Evolutionary conservation across 2,888 invertebrate species (phyloP).

Genomic region (Keiferia lycopersicella): DNA sequence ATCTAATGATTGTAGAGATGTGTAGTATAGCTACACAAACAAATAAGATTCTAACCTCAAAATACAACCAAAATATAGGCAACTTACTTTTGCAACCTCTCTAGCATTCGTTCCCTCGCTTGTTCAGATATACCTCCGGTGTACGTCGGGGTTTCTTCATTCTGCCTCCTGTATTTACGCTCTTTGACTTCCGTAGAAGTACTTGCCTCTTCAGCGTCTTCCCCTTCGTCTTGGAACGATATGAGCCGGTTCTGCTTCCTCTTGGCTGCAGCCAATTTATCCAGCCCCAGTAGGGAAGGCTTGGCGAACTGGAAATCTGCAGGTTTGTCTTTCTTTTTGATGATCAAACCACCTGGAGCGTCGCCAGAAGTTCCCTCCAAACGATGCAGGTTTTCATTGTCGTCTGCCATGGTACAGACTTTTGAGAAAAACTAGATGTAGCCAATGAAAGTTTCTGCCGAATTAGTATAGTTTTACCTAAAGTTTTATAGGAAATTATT

Average conservation of each 20-base stretch:
- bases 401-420: conserved; percentile 58
- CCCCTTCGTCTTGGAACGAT: conserved; percentile 81
- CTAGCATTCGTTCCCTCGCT: conserved; percentile 87
- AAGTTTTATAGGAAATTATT: neutral
- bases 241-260: conserved; percentile 85
- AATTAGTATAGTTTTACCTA: neutral
- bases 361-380: conserved; percentile 85
- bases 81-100: conserved; percentile 80
- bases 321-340: conserved; percentile 82
- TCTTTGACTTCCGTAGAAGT: conserved; percentile 51
- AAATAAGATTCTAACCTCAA: conserved; percentile 11
- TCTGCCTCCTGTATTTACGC: conserved; percentile 88
- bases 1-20: no score
- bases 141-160: conserved; percentile 96
- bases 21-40: neutral
- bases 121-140: conserved; percentile 94
- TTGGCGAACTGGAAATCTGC: conserved; percentile 88
- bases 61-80: conserved; percentile 4
- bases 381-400: conserved; percentile 84
- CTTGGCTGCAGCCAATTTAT: conserved; percentile 90
- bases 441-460: neutral
- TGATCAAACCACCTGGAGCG: conserved; percentile 86
- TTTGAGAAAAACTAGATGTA: neutral
- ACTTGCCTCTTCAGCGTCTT: conserved; percentile 45
- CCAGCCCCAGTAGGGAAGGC: conserved; percentile 90